phyloP scores from a whole-genome alignment of 2,888 invertebrate genomes.

The Protophormia terraenovae region DNA sequence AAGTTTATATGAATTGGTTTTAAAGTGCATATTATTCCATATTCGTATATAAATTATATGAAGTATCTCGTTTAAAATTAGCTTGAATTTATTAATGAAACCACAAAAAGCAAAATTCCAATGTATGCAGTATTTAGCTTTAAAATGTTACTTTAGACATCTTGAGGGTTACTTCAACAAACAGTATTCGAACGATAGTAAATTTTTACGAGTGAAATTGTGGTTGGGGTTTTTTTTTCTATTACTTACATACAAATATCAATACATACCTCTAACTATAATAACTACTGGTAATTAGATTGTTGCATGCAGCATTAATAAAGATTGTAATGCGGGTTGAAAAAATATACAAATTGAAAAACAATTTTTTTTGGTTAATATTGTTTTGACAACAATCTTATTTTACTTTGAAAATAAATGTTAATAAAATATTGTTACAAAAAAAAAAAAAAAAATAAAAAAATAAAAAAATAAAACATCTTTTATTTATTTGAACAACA shows the following conservation, averaged over 20 bases:
- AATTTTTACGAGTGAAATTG: constrained; percentile 19
- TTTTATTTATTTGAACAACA: neutral
- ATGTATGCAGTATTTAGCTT: neutral
- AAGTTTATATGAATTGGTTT: neutral
- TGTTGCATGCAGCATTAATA: neutral
- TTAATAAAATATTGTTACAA: too few species aligned
- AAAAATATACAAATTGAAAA: neutral
- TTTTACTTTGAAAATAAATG: neutral
- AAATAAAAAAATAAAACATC: neutral
- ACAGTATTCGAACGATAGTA: neutral
- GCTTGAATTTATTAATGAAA: constrained; percentile 10
- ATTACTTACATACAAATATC: neutral
- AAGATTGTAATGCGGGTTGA: neutral
- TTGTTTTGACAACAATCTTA: neutral
- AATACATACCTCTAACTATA: too few species aligned
- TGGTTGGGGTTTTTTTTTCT: constrained; percentile 14
- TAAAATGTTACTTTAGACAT: constrained; percentile 4
- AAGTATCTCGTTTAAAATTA: neutral
- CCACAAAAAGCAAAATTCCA: constrained; percentile 3
- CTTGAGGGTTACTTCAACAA: neutral
- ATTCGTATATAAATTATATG: neutral
- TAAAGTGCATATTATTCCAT: neutral
- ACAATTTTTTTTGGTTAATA: neutral
- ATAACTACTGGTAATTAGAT: too few species aligned
- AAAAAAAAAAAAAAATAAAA: too few species aligned